Percentiles rank a stretch among this genome's conserved stretches.
Evolutionary conservation across 2,888 invertebrate species (phyloP).

Genomic region (Hartigia nigra): DNA sequence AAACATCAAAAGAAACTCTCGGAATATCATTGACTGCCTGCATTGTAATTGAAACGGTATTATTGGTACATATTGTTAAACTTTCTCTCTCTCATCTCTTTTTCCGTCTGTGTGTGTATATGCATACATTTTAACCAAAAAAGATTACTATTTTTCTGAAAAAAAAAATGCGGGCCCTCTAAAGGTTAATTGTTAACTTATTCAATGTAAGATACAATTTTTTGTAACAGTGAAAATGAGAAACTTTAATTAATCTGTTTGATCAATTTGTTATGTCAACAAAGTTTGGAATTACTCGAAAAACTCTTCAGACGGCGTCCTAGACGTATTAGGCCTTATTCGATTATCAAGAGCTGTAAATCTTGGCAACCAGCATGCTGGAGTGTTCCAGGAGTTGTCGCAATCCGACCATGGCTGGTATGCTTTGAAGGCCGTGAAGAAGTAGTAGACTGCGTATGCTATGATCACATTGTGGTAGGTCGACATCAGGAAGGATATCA

Average conservation of each 20-base stretch:
- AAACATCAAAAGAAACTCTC: too few relatives aligned
- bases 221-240: not conserved
- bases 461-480: constrained; percentile 97
- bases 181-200: not conserved
- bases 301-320: constrained; percentile 91
- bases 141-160: too few relatives aligned
- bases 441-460: constrained; percentile 93
- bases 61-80: too few relatives aligned
- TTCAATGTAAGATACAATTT: not conserved
- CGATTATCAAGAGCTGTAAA: constrained; percentile 68
- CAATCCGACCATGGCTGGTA: constrained; percentile 93
- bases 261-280: not conserved
- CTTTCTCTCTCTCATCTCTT: too few relatives aligned
- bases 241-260: too few relatives aligned
- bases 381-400: constrained; percentile 84
- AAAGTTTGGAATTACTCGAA: constrained; percentile 77
- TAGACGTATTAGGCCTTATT: constrained; percentile 77
- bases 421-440: constrained; percentile 89
- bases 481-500: constrained; percentile 94
- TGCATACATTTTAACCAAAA: too few relatives aligned
- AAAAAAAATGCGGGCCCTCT: too few relatives aligned
- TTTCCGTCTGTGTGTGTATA: too few relatives aligned
- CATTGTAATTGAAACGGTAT: too few relatives aligned
- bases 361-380: constrained; percentile 83
- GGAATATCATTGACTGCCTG: too few relatives aligned